phyloP scores from a whole-genome alignment of 2,113 vertebrate species.

The Pteronura brasiliensis region DNA sequence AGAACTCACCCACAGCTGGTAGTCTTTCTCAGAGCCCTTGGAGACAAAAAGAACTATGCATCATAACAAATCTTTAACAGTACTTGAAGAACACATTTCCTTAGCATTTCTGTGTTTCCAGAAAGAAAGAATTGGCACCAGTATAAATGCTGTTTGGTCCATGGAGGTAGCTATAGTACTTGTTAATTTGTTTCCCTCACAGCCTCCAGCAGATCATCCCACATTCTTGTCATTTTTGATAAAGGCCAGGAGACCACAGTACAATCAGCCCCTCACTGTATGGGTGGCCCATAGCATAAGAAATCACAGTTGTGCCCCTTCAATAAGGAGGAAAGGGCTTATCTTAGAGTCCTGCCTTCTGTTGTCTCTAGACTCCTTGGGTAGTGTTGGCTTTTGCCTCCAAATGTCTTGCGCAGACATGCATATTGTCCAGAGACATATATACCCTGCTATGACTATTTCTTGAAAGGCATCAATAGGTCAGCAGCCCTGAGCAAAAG shows the following conservation, averaged over 20 bases:
- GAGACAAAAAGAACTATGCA: slow-evolving; percentile 15
- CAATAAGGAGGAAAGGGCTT: background rate
- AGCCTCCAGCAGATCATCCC: background rate
- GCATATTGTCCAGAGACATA: background rate
- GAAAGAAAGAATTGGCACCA: background rate
- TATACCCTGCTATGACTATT: background rate
- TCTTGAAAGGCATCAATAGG: background rate
- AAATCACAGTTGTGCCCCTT: background rate
- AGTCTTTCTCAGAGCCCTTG: slow-evolving; percentile 89
- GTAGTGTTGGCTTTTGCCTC: background rate
- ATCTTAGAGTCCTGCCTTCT: background rate
- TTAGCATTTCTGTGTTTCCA: background rate
- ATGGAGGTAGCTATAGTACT: background rate
- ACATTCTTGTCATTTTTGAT: background rate
- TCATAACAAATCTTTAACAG: background rate
- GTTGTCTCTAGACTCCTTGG: background rate
- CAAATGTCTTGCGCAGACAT: background rate
- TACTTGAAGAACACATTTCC: background rate
- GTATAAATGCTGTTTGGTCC: background rate
- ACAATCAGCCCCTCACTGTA: background rate
- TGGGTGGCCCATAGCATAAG: background rate
- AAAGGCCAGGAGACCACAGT: background rate
- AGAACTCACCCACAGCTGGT: slow-evolving; percentile 91
- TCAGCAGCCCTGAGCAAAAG: background rate
- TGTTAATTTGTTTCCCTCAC: background rate